Evolutionary conservation across 2,797 vertebrate genomes (phyloP).

Genomic region (Columba guinea): DNA sequence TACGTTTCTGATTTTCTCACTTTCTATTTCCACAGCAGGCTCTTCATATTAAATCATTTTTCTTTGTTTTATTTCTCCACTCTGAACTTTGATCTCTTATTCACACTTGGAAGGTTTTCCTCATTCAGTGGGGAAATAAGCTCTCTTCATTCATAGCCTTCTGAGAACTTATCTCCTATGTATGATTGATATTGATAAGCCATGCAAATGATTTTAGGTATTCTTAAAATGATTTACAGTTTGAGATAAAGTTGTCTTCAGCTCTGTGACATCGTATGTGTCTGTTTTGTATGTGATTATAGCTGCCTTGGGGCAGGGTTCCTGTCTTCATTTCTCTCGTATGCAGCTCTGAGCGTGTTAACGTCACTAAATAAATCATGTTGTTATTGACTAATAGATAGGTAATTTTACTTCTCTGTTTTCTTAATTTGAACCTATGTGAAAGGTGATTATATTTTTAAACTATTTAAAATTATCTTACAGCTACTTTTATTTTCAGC

Average conservation of each 20-base stretch:
- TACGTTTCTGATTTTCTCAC: conserved; percentile 11
- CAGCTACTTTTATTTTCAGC: not conserved
- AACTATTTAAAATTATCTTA: not conserved
- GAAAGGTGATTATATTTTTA: not conserved
- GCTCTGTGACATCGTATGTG: not conserved
- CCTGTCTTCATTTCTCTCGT: not conserved
- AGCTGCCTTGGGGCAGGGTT: not conserved
- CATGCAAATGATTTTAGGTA: conserved; percentile 23
- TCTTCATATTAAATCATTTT: not conserved
- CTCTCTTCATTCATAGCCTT: not conserved
- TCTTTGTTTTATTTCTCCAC: not conserved
- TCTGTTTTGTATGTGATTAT: not conserved
- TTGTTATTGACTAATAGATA: not conserved
- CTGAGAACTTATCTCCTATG: not conserved
- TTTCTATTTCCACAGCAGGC: not conserved
- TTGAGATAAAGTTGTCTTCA: conserved; percentile 25
- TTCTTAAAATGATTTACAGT: conserved; percentile 27
- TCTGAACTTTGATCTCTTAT: conserved; percentile 17
- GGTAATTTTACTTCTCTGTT: not conserved
- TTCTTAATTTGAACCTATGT: not conserved
- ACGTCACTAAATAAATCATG: not conserved
- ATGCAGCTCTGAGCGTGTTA: not conserved
- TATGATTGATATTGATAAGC: not conserved
- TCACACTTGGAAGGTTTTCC: not conserved
- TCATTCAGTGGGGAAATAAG: not conserved